Evolutionary conservation across 2,888 invertebrate genomes (phyloP), one percentile per base, ranked within the genome.

Genomic region (Drosophila buzzatii): DNA sequence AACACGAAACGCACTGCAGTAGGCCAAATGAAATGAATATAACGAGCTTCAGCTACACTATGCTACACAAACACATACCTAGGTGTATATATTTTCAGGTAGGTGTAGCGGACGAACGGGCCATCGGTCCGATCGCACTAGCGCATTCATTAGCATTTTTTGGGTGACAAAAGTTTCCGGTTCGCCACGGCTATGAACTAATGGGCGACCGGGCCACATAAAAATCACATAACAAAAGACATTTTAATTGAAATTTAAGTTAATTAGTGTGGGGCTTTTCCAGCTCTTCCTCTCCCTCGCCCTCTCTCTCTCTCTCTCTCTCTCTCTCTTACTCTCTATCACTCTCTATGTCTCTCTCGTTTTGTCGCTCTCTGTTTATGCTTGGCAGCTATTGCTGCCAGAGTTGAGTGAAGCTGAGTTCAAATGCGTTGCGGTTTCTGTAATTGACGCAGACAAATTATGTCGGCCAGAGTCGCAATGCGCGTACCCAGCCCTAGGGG

Each of bases 101-200:
- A 53, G 72, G 47, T 45, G 44, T 45, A 45, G 44, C 73, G 62
- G 73, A 76, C 72, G 12, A 51, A 5, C 71, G 74, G 18, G 20
- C 44, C 12, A 23, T 2, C 20, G 60, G 42, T 14, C 31, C 31
- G 14, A 66, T 53, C 73, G 64, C 65, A 75, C 73, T 23, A 39
- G 16, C 76, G 74, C 85, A 83, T 87, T 90, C 90, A 89, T 89
- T 89, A 90, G 81, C 76, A 81, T 81, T 73, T 79, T 87, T 78
- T 69, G 76, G 86, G 90, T 90, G 91, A 91, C 91, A 90, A 91
- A 88, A 90, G 77, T 91, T 90, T 91, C 90, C 90, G 90, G 89
- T 89, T 88, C 80, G 85, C 85, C 81, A 89, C 85, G 86, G 87
- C 80, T 75, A 75, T 78, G 75, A 82, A 82, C 82, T 82, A 87